Evolutionary conservation across 2,888 invertebrate species (phyloP).

Genomic region (Ctenicera cuprea): DNA sequence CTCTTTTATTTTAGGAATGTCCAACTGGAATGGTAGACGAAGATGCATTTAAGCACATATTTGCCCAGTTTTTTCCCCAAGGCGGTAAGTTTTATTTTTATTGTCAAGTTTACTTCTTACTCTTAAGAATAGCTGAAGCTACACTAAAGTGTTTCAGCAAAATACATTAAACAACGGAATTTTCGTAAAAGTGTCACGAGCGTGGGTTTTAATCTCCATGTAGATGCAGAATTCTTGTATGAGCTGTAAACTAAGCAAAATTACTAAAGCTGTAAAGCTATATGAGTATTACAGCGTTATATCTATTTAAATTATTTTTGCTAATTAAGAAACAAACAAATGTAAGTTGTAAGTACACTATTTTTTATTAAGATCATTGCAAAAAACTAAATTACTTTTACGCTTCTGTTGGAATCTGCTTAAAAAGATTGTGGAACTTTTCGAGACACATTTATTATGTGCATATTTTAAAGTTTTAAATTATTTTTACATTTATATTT

Average conservation of each 20-base stretch:
- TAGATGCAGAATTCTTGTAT: neutral
- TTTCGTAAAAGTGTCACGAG: neutral
- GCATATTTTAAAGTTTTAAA: too few species aligned
- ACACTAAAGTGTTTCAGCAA: neutral
- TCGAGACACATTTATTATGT: too few species aligned
- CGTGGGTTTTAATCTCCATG: neutral
- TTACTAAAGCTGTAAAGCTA: neutral
- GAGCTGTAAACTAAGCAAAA: neutral
- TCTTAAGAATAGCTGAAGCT: neutral
- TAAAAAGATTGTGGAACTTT: too few species aligned
- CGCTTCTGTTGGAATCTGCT: too few species aligned
- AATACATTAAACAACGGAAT: constrained; percentile 1
- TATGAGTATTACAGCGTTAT: neutral
- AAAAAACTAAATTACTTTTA: too few species aligned
- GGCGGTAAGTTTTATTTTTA: constrained; percentile 81
- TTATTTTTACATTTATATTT: too few species aligned
- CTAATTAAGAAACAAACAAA: constrained; percentile 2
- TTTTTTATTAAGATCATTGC: too few species aligned
- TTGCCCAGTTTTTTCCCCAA: constrained; percentile 92
- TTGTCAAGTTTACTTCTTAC: constrained; percentile 24
- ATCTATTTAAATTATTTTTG: neutral
- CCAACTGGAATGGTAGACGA: constrained; percentile 92
- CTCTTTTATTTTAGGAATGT: constrained; percentile 78
- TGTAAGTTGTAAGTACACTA: neutral
- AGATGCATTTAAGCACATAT: constrained; percentile 91